A percentile compares a stretch with the other conserved stretches of the same genome.
These are phyloP conservation scores for Xestia sexstrigata DNA, from an alignment of 2,888 invertebrate genomes.

Conservation along the genomic window DNA sequence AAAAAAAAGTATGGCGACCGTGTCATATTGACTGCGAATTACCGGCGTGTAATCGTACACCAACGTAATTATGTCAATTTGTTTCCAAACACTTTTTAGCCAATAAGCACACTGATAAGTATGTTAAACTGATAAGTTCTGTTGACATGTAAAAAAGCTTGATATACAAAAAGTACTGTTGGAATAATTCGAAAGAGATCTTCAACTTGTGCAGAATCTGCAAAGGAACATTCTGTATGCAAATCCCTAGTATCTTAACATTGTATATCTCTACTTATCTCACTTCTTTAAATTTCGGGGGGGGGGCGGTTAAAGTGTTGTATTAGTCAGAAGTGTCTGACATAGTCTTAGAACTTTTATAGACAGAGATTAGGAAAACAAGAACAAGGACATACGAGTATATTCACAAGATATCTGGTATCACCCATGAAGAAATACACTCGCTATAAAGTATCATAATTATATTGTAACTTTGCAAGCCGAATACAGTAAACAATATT, in stretches of 20 bases:
- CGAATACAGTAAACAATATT: too few species aligned
- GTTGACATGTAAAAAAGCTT: neutral
- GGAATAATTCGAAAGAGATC: neutral
- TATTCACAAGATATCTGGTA: too few species aligned
- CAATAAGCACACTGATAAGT: too few species aligned
- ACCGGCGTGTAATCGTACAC: too few species aligned
- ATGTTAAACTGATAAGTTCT: neutral
- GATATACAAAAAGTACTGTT: neutral
- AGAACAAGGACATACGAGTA: too few species aligned
- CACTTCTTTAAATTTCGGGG: neutral
- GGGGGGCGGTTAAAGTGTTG: neutral
- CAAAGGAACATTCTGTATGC: neutral
- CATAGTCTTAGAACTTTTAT: neutral
- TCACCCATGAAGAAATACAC: neutral
- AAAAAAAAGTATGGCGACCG: neutral
- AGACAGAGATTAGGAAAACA: too few species aligned
- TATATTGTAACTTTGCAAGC: neutral
- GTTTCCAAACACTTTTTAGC: too few species aligned
- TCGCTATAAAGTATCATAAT: neutral
- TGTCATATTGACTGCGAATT: too few species aligned
- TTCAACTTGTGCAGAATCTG: neutral
- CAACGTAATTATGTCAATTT: too few species aligned
- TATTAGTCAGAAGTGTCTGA: neutral
- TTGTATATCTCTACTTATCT: neutral
- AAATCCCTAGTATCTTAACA: neutral